Evolutionary conservation across 1,140 invertebrate genomes (phyloP), one percentile per base, ranked within the genome.

Genomic region (Anthonomus grandis): DNA sequence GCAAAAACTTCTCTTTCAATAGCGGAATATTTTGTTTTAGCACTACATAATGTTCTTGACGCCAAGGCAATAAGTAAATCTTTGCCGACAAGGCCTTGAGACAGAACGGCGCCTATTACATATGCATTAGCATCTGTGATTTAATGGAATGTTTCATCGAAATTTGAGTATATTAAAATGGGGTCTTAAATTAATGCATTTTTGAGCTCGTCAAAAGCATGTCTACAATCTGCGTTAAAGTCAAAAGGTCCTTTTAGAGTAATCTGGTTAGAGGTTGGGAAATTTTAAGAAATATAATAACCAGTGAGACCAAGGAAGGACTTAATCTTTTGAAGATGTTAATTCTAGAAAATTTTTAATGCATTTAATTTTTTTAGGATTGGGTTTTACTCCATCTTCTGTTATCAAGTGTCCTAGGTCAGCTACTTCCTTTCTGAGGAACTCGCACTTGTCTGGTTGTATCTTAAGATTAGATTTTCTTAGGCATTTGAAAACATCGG

Each of bases 351-450:
- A 64, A 31, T 69, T 62, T 22, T 27, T 48, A 31, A 69, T 49
- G 15, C 47, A 57, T 15, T 50, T 3, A 9, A 65, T 62, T 60
- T 69, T 68, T 12, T 59, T 47, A 4, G 63, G 63, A 36, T 60
- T 60, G 17, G 63, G 63, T 56, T 59, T 59, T 17, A 65, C 44
- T 17, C 63, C 68, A 18, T 64, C 23, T 8, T 34, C 1, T 12
- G 58, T 57, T 8, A 67, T 53, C 21, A 67, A 55, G 51, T 78
- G 75, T 6, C 76, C 76, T 22, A 79, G 63, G 62, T 75, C 76
- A 4, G 56, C 41, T 1, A 78, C 68, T 71, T 77, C 71, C 45
- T 70, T 66, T 56, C 62, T 59, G 21, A 77, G 57, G 61, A 73
- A 73, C 49, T 73, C 63, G 12, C 41, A 60, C 22, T 63, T 60